Base-by-base conservation (phyloP, 1,140 invertebrate genomes). In the Cyclina sinensis region DNA sequence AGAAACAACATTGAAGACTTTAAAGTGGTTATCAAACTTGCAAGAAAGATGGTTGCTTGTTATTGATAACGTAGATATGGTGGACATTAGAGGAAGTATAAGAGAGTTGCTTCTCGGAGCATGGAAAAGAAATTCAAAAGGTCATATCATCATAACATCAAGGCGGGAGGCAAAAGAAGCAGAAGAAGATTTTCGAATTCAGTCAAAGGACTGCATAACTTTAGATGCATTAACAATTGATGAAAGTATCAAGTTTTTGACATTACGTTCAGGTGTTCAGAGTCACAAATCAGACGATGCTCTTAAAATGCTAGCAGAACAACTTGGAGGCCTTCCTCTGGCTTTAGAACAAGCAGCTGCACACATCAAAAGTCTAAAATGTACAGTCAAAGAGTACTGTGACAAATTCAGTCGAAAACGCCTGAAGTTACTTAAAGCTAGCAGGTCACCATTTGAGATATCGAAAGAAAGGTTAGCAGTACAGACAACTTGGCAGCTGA, bases 311-410 rank as follows among this genome's bases (percentile, higher is more conserved):
- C 30, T 89, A 12, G 57, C 59, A 35, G n/a, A 32, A 39, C 81
- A 89, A 57, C 81, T 89, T 32, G 88, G 73, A 21, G 81, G 88
- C 24, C 46, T 89, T 21, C 88, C 88, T 14, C 59, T 89, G 4
- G 88, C 81, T n/a, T 37, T 89, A 35, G 88, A 89, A 65, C 88
- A 89, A 89, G 88, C 88, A 0, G 86, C 59, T 46, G 80, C 86
- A 12, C 70, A 88, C 62, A 88, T 88, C n/a, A 88, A 88, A 51
- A n/a, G 7, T 24, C n/a, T 68, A 16, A 57, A 51, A 30, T 84
- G 80, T 73, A 51, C 74, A 11, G 84, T 62, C 35, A 46, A 39
- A 0, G 48, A 84, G 7, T 89, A 89, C 37, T n/a, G 70, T 1
- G 21, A 79, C 14, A 46, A 76, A 57, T 89, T 89, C 32, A 89